These are phyloP conservation scores for Pedionomus torquatus DNA, from an alignment of 2,113 vertebrate genomes.

Conservation along the genomic window DNA sequence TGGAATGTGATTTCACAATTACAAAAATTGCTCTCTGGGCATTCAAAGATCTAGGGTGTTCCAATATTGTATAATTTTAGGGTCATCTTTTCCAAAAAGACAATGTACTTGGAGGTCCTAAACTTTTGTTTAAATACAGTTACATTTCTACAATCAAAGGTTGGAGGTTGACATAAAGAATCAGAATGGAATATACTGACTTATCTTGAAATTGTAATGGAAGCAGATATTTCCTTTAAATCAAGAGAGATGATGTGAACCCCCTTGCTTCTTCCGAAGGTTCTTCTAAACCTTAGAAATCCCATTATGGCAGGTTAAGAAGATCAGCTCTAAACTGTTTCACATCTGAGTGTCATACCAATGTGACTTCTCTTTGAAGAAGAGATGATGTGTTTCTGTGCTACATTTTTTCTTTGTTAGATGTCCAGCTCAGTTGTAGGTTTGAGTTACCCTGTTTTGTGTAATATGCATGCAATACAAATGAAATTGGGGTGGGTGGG, in stretches of 20 bases:
- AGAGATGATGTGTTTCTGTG: not conserved
- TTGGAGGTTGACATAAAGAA: not conserved
- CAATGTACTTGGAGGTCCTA: not conserved
- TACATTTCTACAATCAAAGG: not conserved
- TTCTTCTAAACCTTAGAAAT: not conserved
- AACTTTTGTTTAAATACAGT: not conserved
- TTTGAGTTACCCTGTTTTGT: not conserved
- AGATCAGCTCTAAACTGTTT: not conserved
- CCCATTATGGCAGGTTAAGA: not conserved
- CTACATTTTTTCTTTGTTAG: not conserved
- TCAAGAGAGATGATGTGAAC: not conserved
- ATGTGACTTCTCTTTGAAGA: not conserved
- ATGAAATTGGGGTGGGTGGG: not conserved
- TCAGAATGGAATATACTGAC: not conserved
- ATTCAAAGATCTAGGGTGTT: not conserved
- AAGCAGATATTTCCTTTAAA: not conserved
- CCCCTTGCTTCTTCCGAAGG: not conserved
- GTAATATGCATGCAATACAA: not conserved
- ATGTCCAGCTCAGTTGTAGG: not conserved
- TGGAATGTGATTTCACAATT: not conserved
- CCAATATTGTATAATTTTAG: not conserved
- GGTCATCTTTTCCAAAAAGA: not conserved
- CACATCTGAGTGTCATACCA: not conserved
- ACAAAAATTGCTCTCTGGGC: not conserved
- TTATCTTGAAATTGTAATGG: not conserved